These are phyloP conservation scores for Sesamia inferens DNA, from an alignment of 2,888 invertebrate genomes.

Conservation along the genomic window DNA sequence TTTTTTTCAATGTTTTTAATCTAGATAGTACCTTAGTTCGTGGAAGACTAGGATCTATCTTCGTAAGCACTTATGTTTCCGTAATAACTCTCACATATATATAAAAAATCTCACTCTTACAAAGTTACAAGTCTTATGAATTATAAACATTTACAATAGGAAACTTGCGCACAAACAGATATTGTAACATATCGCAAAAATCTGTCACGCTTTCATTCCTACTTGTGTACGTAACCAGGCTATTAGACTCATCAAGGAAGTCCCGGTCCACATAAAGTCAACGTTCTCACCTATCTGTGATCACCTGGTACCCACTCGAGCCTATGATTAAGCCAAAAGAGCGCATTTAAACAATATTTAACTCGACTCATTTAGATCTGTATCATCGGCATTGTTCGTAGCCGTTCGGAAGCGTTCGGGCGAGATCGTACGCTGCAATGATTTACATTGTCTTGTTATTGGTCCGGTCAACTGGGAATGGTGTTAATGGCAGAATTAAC, in stretches of 20 bases:
- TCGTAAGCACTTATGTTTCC: not conserved
- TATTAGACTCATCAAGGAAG: conserved; percentile 54
- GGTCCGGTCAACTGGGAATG: conserved; percentile 66
- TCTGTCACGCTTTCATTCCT: conserved; percentile 56
- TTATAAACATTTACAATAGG: not conserved
- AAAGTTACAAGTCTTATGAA: not conserved
- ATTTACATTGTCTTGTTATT: conserved; percentile 68
- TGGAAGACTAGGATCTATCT: not conserved
- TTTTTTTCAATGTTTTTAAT: not conserved
- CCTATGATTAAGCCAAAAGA: conserved; percentile 69
- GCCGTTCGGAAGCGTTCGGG: conserved; percentile 61
- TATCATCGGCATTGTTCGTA: conserved; percentile 65
- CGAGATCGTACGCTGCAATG: conserved; percentile 63
- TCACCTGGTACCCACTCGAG: conserved; percentile 63
- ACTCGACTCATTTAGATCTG: conserved; percentile 65
- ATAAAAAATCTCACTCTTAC: not conserved
- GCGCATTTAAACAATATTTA: conserved; percentile 69
- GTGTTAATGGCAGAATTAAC: conserved; percentile 60
- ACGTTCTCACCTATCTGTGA: conserved; percentile 61
- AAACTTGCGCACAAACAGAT: conserved; percentile 7
- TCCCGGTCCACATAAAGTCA: conserved; percentile 50
- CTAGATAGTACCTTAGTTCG: not conserved
- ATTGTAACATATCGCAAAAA: conserved; percentile 26
- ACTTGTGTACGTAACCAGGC: conserved; percentile 44
- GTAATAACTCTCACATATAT: not conserved